phyloP scores from a whole-genome alignment of 1,140 invertebrate genomes.

The Scaptomyza hsui region DNA sequence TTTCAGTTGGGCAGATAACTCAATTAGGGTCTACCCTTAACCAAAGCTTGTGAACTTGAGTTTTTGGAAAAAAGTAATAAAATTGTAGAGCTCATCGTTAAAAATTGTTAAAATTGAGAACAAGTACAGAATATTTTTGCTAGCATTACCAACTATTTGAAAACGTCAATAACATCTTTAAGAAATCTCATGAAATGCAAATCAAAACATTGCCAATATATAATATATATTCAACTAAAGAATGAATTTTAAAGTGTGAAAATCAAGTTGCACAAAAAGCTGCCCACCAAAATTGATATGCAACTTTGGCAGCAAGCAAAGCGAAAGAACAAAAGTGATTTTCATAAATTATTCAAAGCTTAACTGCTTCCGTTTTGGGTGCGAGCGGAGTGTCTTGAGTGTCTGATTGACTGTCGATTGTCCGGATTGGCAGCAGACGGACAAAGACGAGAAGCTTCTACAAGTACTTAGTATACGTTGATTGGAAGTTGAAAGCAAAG shows the following conservation, averaged over 20 bases:
- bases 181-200: no score
- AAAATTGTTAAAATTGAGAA: no score
- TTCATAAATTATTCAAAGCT: constrained; percentile 81
- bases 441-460: constrained; percentile 51
- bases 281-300: constrained; percentile 61
- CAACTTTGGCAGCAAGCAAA: constrained; percentile 55
- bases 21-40: not conserved
- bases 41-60: no score
- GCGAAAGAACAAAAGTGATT: constrained; percentile 43
- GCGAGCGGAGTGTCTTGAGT: constrained; percentile 44
- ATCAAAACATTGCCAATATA: not conserved
- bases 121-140: no score
- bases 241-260: constrained; percentile 26
- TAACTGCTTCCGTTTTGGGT: constrained; percentile 77
- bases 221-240: not conserved
- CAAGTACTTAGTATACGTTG: not conserved
- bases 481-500: constrained; percentile 10
- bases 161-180: no score
- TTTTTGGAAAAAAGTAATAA: no score
- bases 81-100: no score
- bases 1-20: constrained; percentile 11
- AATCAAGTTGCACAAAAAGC: constrained; percentile 33
- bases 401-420: constrained; percentile 26
- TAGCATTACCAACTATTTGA: no score
- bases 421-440: constrained; percentile 27